Evolutionary conservation across 2,113 vertebrate genomes (phyloP), one percentile per base, ranked within the genome.

Genomic region (Anarhynchus alexandrinus): DNA sequence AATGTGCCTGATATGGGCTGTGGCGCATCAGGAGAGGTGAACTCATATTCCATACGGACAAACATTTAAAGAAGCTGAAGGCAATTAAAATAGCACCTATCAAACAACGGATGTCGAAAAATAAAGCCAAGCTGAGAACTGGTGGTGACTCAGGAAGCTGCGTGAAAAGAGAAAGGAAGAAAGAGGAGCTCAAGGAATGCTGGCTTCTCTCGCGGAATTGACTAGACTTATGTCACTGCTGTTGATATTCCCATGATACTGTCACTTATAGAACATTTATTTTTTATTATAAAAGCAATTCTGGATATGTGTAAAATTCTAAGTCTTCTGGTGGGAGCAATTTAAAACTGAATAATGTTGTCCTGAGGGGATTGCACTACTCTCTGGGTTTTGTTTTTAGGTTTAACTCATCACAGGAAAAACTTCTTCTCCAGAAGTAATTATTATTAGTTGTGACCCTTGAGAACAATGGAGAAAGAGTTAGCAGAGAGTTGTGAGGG

Each of bases 271-370:
- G 94, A 97, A 95, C 94, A 94, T 90, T 96, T 93, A 93, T 97
- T 97, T 97, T 96, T 97, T 96, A 96, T 97, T 96, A 91, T 79
- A 96, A 96, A 95, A 97, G 97, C 96, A 96, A 93, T 96, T 97
- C 96, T 89, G 59, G 93, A 90, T 95, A 89, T 51, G 74, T 72
- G 82, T 57, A 92, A 95, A 96, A 97, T 91, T 97, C 94, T 64
- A 92, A 82, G 30, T 87, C 82, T 94, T 92, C 97, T 96, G 86
- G 72, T 92, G 96, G 96, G 96, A 97, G 82, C 92, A 97, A 95
- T 97, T 98, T 96, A 96, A 97, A 97, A 96, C 93, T 67, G 96
- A 90, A 95, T 93, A 97, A 96, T 95, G 86, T 19, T 71, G 59
- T 93, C 96, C 91, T 22, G 34, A 59, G 95, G 94, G 97, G 76